Evolutionary conservation across 2,113 vertebrate genomes (phyloP).

Genomic region (Prunella himalayana): DNA sequence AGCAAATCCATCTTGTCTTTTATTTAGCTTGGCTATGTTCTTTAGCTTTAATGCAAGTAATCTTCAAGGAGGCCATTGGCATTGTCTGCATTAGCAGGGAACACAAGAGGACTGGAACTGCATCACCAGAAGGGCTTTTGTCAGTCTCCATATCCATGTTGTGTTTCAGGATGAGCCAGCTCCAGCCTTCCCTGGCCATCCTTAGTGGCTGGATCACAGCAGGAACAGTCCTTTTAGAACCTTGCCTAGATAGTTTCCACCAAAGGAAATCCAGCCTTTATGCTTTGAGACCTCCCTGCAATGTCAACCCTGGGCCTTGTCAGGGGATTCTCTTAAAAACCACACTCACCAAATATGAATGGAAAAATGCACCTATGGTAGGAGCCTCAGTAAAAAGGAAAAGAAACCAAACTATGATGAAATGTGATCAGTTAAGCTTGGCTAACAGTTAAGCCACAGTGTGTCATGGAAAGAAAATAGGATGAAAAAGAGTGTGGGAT

Average conservation of each 20-base stretch:
- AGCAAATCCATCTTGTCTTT: neutral
- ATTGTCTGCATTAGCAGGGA: neutral
- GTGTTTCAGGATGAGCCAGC: neutral
- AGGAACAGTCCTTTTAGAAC: neutral
- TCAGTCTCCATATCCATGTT: accelerated
- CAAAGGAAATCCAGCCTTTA: neutral
- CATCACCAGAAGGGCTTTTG: neutral
- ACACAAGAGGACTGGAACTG: neutral
- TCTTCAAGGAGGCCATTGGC: neutral
- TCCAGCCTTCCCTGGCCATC: neutral
- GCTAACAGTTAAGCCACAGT: neutral
- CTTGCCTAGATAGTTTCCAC: neutral
- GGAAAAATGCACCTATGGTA: neutral
- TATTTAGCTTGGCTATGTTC: neutral
- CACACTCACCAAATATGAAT: neutral
- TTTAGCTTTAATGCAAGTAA: neutral
- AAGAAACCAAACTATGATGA: neutral
- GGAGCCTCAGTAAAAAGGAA: neutral
- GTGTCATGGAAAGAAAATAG: neutral
- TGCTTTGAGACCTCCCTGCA: neutral
- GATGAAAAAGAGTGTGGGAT: neutral
- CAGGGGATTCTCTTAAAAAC: neutral
- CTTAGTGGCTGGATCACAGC: neutral
- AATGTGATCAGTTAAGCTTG: neutral
- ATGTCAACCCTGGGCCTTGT: neutral